These are phyloP conservation scores for Thelaira solivaga DNA, from an alignment of 2,888 invertebrate genomes.

Conservation along the genomic window DNA sequence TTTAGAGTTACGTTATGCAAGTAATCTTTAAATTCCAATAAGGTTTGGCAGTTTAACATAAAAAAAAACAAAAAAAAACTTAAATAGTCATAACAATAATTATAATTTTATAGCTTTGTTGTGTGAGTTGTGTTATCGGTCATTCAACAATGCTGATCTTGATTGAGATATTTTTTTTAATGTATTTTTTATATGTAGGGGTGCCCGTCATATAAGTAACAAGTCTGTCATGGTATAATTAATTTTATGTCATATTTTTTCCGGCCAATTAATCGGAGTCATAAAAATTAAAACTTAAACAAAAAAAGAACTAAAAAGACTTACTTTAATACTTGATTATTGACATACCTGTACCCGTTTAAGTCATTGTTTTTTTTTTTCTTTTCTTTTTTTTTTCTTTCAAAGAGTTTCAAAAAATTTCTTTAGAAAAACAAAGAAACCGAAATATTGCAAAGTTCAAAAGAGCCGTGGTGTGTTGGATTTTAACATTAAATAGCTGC, in stretches of 20 bases:
- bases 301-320: too few species aligned
- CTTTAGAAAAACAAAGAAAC: neutral
- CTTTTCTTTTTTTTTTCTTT: neutral
- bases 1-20: too few species aligned
- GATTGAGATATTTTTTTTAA: conserved; percentile 4
- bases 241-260: conserved; percentile 28
- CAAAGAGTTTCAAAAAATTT: conserved; percentile 18
- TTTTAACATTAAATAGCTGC: neutral
- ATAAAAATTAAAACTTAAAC: neutral
- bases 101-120: neutral
- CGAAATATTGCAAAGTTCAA: neutral
- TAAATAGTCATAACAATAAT: neutral
- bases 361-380: neutral
- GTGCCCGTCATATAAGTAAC: neutral
- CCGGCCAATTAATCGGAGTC: neutral
- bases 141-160: conserved; percentile 6
- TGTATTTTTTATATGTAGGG: neutral
- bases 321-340: too few species aligned
- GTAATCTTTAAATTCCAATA: too few species aligned
- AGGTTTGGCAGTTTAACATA: too few species aligned
- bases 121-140: neutral
- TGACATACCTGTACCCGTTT: neutral
- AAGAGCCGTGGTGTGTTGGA: conserved; percentile 14
- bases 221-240: neutral
- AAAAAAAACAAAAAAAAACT: too few species aligned